Percentiles rank a stretch among this genome's conserved stretches.
These are phyloP conservation scores for Eustalomyia histrio DNA, from an alignment of 2,888 invertebrate species.

Conservation along the genomic window DNA sequence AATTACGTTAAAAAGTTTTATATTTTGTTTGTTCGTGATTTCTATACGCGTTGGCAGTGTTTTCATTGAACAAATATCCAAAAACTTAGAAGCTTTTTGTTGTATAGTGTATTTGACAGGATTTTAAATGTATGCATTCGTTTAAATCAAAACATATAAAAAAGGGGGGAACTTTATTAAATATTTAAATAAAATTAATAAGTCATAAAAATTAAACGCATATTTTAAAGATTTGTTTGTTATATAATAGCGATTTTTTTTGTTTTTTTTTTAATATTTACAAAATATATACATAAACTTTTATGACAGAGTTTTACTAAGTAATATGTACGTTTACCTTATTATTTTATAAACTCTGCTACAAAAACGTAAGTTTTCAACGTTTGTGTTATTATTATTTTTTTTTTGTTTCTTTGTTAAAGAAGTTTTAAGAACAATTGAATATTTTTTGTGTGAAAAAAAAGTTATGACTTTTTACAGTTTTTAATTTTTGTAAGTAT, in stretches of 20 bases:
- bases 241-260: conserved; percentile 35
- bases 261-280: conserved; percentile 56
- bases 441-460: conserved; percentile 11
- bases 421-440: conserved; percentile 29
- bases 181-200: conserved; percentile 34
- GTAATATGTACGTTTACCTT: background rate
- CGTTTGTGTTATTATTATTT: background rate
- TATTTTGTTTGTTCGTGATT: conserved; percentile 70
- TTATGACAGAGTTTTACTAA: conserved; percentile 5
- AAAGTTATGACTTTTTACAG: conserved; percentile 3
- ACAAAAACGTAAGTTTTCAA: conserved; percentile 12
- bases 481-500: background rate
- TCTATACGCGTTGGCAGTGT: conserved; percentile 76
- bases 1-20: conserved; percentile 54
- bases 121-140: conserved; percentile 55
- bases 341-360: conserved; percentile 7
- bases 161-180: conserved; percentile 25
- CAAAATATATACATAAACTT: conserved; percentile 62
- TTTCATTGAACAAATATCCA: conserved; percentile 73
- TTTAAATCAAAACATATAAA: conserved; percentile 57
- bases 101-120: conserved; percentile 48
- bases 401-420: conserved; percentile 18
- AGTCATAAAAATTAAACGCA: conserved; percentile 50
- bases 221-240: conserved; percentile 21
- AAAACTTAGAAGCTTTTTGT: conserved; percentile 63